Evolutionary conservation across 2,113 vertebrate species (phyloP), one percentile per base, ranked within the genome.

Genomic region (Cavia aperea): DNA sequence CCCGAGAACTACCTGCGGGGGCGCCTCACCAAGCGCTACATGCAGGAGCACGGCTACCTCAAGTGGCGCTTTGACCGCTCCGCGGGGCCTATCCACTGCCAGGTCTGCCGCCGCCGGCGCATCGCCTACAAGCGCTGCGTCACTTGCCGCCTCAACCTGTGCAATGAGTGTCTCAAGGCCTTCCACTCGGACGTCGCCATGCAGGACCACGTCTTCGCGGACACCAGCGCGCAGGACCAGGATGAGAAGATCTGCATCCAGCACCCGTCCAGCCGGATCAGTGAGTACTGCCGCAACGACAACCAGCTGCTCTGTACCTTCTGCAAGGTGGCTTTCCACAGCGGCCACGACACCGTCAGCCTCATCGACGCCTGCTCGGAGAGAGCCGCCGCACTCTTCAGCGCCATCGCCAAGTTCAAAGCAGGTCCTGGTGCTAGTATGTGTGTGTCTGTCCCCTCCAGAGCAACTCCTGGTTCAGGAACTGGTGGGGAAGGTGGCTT

Each of bases 121-220:
- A 54, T 78, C 0, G 97, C 97, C 63, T 93, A 96, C 88, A 97
- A 96, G 91, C 97, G 95, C 91, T 97, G 97, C 84, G 3, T 86
- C 86, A 96, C 97, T 75, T 97, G 97, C 78, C 93, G 94, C 72
- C 90, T 97, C 94, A 97, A 97, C 84, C 93, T 97, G 31, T 98
- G 97, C 93, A 97, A 96, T 1, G 88, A 97, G 3, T 97, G 97
- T 65, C 96, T 97, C 92, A 96, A 92, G 86, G 82, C 94, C 77
- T 96, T 94, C 86, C 97, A 97, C 90, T 90, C 93, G 0, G 95
- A 97, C 2, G 58, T 90, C 65, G 13, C 95, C n/a, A 95, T 95
- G 96, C 96, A 97, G 91, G 97, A 97, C 72, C 98, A 97, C 62
- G 19, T 97, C 63, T 97, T 97, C 63, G 95, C 95, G 36, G 97